These are phyloP conservation scores for Rhyacichthys aspro DNA, from an alignment of 2,797 vertebrate genomes.

Conservation along the genomic window DNA sequence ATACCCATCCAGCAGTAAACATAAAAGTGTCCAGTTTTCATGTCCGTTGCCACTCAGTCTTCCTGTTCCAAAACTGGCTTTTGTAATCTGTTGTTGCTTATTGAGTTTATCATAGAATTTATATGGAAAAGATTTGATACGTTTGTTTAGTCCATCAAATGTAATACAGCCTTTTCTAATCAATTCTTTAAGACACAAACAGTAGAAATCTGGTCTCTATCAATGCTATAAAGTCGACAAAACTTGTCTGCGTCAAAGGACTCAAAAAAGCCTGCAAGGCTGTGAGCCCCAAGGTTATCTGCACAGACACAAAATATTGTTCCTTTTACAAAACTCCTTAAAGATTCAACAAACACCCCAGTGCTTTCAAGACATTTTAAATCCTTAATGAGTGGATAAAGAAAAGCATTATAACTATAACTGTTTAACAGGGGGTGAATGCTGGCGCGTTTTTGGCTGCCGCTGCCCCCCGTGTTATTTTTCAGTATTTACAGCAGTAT, in stretches of 20 bases:
- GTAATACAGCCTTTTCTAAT: slow-evolving; percentile 24
- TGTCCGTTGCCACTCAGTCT: slow-evolving; percentile 35
- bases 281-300: slow-evolving; percentile 12
- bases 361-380: slow-evolving; percentile 6
- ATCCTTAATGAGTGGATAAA: slow-evolving; percentile 21
- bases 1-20: slow-evolving; percentile 29
- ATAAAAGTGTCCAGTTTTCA: slow-evolving; percentile 39
- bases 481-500: too few species aligned
- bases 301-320: slow-evolving; percentile 23
- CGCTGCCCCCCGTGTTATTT: too few species aligned
- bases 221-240: slow-evolving; percentile 14
- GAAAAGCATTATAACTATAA: slow-evolving; percentile 19
- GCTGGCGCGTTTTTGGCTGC: too few species aligned
- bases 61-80: slow-evolving; percentile 15
- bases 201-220: slow-evolving; percentile 12
- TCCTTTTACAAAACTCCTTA: slow-evolving; percentile 8
- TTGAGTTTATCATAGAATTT: slow-evolving; percentile 18
- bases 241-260: slow-evolving; percentile 16
- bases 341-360: slow-evolving; percentile 12
- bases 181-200: slow-evolving; percentile 20
- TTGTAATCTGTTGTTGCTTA: slow-evolving; percentile 26
- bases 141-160: slow-evolving; percentile 26
- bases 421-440: neutral
- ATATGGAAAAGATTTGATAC: slow-evolving; percentile 17
- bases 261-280: slow-evolving; percentile 17